These are phyloP conservation scores for Emberiza fucata DNA, from an alignment of 2,113 vertebrate species.

Conservation along the genomic window DNA sequence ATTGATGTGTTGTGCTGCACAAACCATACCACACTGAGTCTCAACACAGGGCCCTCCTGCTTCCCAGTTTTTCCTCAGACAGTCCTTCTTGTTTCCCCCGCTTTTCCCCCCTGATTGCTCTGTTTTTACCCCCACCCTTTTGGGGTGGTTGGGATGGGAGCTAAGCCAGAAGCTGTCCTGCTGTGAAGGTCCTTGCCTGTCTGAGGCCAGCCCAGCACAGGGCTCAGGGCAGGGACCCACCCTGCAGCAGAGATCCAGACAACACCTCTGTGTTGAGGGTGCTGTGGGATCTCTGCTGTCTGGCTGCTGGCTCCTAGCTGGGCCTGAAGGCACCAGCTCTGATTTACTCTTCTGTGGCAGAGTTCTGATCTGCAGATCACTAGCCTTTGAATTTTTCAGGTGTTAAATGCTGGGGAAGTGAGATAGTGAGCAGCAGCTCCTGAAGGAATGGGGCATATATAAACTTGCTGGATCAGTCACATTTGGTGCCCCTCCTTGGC, in stretches of 20 bases:
- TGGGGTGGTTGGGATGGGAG: background rate
- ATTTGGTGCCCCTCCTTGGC: background rate
- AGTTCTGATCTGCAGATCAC: background rate
- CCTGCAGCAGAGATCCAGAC: background rate
- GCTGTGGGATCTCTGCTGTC: background rate
- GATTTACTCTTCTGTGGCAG: background rate
- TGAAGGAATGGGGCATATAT: background rate
- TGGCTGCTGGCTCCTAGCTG: background rate
- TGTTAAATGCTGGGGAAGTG: background rate
- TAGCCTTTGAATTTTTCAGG: background rate
- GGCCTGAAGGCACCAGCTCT: background rate
- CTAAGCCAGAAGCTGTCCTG: background rate
- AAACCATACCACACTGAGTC: rapidly evolving
- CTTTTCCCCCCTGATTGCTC: too few species aligned
- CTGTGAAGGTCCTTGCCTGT: background rate
- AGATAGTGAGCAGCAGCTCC: background rate
- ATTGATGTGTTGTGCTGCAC: background rate
- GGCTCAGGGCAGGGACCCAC: background rate
- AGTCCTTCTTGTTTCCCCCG: rapidly evolving
- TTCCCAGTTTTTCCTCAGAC: background rate
- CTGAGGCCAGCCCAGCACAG: background rate
- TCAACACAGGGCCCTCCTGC: background rate
- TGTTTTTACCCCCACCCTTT: background rate
- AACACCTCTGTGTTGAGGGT: background rate
- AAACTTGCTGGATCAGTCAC: background rate